Evolutionary conservation across 2,113 vertebrate species (phyloP).

Genomic region (Donacobius atricapilla): DNA sequence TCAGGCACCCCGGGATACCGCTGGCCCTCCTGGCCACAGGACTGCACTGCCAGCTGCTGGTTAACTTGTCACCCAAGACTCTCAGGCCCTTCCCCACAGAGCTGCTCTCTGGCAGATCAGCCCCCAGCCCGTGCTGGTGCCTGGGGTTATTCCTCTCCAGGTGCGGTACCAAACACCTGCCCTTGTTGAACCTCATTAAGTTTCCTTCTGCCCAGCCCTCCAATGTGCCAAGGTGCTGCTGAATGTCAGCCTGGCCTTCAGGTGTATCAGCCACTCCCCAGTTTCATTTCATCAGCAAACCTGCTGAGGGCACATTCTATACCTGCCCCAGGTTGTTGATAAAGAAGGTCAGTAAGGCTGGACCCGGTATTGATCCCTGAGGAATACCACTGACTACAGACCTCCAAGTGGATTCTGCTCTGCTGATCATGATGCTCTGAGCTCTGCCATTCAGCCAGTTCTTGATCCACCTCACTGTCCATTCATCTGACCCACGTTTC

Average conservation of each 20-base stretch:
- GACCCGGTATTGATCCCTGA: neutral
- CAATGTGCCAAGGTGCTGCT: neutral
- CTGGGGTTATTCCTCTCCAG: neutral
- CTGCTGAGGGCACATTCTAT: neutral
- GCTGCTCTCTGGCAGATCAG: neutral
- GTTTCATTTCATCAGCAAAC: neutral
- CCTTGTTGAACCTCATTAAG: neutral
- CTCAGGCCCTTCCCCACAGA: neutral
- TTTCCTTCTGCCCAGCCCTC: neutral
- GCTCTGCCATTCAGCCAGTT: neutral
- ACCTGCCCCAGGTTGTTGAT: neutral
- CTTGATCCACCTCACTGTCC: neutral
- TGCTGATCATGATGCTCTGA: accelerated
- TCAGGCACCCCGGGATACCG: neutral
- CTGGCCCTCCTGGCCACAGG: neutral
- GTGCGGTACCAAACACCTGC: neutral
- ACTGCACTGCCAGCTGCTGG: neutral
- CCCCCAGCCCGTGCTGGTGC: neutral
- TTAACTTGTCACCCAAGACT: neutral
- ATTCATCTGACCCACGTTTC: neutral
- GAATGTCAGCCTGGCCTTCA: neutral
- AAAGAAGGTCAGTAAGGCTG: neutral
- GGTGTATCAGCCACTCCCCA: neutral
- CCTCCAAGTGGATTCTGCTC: neutral
- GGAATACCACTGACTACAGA: neutral